These are phyloP conservation scores for Cybosia mesomella DNA, from an alignment of 2,888 invertebrate species.

Conservation along the genomic window DNA sequence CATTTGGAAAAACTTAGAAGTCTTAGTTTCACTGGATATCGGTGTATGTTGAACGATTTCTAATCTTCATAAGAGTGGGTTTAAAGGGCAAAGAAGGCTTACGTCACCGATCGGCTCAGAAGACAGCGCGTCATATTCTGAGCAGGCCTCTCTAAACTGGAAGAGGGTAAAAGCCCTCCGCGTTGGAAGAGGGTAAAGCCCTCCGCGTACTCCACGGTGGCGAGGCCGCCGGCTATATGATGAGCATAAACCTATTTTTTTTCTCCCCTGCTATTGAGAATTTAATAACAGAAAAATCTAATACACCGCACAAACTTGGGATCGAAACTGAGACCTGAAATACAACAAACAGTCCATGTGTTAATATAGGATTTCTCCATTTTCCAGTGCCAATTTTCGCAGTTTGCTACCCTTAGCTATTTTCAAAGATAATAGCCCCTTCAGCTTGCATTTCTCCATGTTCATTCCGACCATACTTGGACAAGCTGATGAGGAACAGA, in stretches of 20 bases:
- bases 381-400: conserved; percentile 86
- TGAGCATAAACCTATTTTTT: background rate
- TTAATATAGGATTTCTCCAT: background rate
- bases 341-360: background rate
- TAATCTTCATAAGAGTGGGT: background rate
- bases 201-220: too few species aligned
- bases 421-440: conserved; percentile 90
- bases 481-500: conserved; percentile 95
- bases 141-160: background rate
- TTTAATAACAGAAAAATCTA: background rate
- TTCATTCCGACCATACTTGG: conserved; percentile 95
- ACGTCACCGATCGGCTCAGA: background rate
- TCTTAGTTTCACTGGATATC: background rate
- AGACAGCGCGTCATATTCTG: background rate
- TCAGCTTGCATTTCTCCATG: conserved; percentile 94
- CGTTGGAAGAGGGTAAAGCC: too few species aligned
- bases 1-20: background rate
- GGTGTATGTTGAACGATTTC: background rate
- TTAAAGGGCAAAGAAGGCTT: background rate
- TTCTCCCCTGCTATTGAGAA: background rate
- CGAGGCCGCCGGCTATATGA: background rate
- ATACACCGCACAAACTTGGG: too few species aligned
- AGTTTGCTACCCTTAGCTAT: conserved; percentile 88
- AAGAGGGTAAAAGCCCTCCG: too few species aligned
- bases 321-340: background rate